Evolutionary conservation across 1,140 invertebrate species (phyloP), one percentile per base, ranked within the genome.

Genomic region (Drosophila nikananu): DNA sequence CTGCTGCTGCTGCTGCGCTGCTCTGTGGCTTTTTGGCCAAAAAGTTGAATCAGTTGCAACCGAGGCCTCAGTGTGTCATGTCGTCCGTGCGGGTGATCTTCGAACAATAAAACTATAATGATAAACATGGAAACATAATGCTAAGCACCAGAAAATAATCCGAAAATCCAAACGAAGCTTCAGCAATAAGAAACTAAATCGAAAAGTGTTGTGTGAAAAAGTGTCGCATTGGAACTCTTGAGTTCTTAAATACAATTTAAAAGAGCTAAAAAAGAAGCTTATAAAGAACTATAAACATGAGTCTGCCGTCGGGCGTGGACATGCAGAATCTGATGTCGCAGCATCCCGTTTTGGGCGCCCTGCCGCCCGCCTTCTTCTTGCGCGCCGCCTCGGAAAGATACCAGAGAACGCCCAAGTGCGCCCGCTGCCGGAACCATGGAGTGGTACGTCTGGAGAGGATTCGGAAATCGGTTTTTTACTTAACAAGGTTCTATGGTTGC

Each of bases 351-450:
- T 91, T 97, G 84, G 96, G 96, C 35, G 95, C 95, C 3, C 93
- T 96, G 71, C 97, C 97, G 46, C 96, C 96, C 61, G 96, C 97
- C 17, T 97, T 97, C 91, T 97, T 97, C 92, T 94, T 98, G 73
- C 94, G 98, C 77, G 96, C 97, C 48, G 95, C 95, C 81, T 97
- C 97, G 23, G 98, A 99, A 93, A 95, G 98, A 82, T 99, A 99
- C 93, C 97, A 98, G 94, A 94, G 99, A 72, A 99, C 99, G 30
- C 99, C 99, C n/a, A 99, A 99, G 94, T 99, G 99, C 94, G 99
- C 99, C 46, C 95, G 99, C 58, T 99, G 99, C 93, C 94, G 99
- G 54, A 99, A 99, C 94, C 99, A 99, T 94, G 99, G 98, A 67
- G 98, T 99, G 63, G 98, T 99, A 51, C 67, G 92, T 91, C 30